These are phyloP conservation scores for Agelaius tricolor DNA, from an alignment of 2,113 vertebrate species.

Conservation along the genomic window DNA sequence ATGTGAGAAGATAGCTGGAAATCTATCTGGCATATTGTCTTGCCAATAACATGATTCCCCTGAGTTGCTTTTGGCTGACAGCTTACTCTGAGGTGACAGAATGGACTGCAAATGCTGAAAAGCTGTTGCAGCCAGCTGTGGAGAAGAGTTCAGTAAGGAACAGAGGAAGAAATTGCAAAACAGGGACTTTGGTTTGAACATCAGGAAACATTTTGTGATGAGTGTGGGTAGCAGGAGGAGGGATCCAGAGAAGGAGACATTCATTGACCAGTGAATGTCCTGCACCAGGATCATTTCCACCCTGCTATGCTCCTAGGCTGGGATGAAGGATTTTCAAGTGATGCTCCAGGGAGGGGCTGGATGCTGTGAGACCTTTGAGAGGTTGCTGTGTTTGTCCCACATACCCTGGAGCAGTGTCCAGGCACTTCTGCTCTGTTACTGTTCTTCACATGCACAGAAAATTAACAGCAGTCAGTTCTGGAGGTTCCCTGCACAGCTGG, in stretches of 20 bases:
- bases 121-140: background rate
- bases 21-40: background rate
- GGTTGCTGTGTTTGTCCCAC: background rate
- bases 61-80: background rate
- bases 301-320: background rate
- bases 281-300: background rate
- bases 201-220: background rate
- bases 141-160: background rate
- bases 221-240: rapidly evolving
- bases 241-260: background rate
- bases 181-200: background rate
- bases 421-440: background rate
- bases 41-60: background rate
- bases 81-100: background rate
- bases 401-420: background rate
- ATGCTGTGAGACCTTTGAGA: background rate
- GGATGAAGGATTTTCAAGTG: background rate
- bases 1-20: background rate
- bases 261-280: background rate
- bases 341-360: background rate
- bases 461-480: background rate
- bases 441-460: background rate
- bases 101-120: background rate
- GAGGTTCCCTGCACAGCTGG: background rate
- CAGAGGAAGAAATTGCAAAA: background rate